Percentiles rank a stretch among this genome's conserved stretches.
These are phyloP conservation scores for Stichodactyla helianthus DNA, from an alignment of 64 coral and sea anemone genomes.

Conservation along the genomic window DNA sequence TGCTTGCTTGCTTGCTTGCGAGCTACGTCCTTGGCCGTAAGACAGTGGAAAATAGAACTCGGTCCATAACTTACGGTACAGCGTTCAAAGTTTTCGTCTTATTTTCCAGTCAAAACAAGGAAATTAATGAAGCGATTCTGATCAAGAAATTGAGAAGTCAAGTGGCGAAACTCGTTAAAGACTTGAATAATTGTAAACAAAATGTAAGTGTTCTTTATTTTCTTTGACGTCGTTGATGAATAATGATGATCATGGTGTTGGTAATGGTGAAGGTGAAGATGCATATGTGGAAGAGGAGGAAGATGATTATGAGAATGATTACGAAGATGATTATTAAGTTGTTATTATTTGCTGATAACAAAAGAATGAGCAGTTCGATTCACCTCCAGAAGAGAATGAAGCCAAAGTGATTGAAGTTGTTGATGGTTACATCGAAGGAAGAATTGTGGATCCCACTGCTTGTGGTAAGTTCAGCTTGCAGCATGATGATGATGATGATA, in stretches of 20 bases:
- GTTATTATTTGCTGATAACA: background rate
- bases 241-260: no score
- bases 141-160: constrained; percentile 32
- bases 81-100: background rate
- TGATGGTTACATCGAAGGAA: constrained; percentile 23
- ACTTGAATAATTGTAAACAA: constrained; percentile 20
- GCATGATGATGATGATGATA: background rate
- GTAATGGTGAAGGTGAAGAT: no score
- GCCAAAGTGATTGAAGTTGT: background rate
- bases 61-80: background rate
- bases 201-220: background rate
- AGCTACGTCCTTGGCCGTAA: no score
- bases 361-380: background rate
- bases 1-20: no score
- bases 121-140: constrained; percentile 33
- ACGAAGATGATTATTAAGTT: background rate
- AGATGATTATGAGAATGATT: no score
- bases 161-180: constrained; percentile 18
- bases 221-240: no score
- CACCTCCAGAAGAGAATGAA: background rate
- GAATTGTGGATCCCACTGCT: constrained; percentile 37
- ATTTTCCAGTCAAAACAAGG: constrained; percentile 28
- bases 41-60: no score
- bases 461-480: constrained; percentile 20
- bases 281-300: no score